Evolutionary conservation across 2,113 vertebrate species (phyloP).

Genomic region (Thunnus thynnus): DNA sequence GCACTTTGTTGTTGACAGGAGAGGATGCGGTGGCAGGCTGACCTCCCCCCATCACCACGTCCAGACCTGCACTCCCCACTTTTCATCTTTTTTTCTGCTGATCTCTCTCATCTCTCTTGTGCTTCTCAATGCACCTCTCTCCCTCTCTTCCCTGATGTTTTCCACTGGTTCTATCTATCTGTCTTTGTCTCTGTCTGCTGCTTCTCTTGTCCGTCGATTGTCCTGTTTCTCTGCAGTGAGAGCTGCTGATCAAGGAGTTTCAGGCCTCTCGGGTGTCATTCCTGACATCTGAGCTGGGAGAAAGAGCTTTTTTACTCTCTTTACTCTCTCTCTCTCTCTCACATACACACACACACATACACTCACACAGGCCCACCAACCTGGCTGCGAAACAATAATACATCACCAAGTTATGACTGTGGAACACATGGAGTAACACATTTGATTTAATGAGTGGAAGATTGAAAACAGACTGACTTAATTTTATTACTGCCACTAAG

Average conservation of each 20-base stretch:
- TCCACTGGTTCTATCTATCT: background rate
- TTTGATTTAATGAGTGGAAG: constrained; percentile 8
- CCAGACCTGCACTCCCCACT: background rate
- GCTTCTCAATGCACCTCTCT: background rate
- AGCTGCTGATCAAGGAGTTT: constrained; percentile 77
- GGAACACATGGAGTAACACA: background rate
- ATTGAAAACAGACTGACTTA: background rate
- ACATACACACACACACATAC: constrained; percentile 21
- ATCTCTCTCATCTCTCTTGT: constrained; percentile 26
- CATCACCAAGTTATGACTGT: constrained; percentile 11
- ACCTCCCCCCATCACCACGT: background rate
- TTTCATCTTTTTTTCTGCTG: constrained; percentile 13
- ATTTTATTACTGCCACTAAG: background rate
- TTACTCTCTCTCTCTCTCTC: background rate
- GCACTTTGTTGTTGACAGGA: constrained; percentile 34
- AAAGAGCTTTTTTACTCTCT: constrained; percentile 22
- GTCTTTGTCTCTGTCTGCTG: constrained; percentile 27
- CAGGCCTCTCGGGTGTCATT: constrained; percentile 67
- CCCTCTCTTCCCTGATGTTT: constrained; percentile 10
- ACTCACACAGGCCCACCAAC: background rate
- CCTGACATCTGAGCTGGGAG: constrained; percentile 65
- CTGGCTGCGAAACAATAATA: constrained; percentile 1
- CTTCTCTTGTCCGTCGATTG: constrained; percentile 11
- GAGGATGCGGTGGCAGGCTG: constrained; percentile 14
- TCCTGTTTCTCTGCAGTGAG: constrained; percentile 58